Evolutionary conservation across 2,113 vertebrate genomes (phyloP).

Genomic region (Tylochromis polylepis): DNA sequence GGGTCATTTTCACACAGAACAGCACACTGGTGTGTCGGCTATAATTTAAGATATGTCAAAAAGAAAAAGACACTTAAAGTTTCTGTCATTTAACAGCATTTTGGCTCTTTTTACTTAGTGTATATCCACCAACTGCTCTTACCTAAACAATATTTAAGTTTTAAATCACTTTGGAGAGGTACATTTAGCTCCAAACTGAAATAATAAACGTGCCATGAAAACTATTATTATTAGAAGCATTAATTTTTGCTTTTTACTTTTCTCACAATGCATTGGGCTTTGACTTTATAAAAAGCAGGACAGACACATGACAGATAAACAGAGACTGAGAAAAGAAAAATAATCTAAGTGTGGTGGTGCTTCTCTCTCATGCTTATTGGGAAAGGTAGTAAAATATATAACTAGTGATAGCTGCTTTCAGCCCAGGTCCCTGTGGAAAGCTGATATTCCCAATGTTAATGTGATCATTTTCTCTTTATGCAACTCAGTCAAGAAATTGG

Average conservation of each 20-base stretch:
- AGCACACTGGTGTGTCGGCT: background rate
- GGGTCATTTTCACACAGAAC: background rate
- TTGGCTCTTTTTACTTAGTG: background rate
- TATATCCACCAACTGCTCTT: background rate
- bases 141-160: background rate
- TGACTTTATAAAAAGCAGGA: background rate
- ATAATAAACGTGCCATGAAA: background rate
- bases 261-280: background rate
- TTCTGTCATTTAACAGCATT: background rate
- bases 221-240: background rate
- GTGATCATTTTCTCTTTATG: background rate
- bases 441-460: background rate
- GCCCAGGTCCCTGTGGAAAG: background rate
- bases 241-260: background rate
- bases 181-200: background rate
- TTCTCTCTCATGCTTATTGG: background rate
- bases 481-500: background rate
- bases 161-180: background rate
- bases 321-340: background rate
- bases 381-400: background rate
- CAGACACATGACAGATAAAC: background rate
- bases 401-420: background rate
- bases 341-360: background rate
- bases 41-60: fast-evolving
- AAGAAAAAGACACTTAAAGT: background rate